phyloP scores from a whole-genome alignment of 2,113 vertebrate species.

The Tylochromis polylepis region DNA sequence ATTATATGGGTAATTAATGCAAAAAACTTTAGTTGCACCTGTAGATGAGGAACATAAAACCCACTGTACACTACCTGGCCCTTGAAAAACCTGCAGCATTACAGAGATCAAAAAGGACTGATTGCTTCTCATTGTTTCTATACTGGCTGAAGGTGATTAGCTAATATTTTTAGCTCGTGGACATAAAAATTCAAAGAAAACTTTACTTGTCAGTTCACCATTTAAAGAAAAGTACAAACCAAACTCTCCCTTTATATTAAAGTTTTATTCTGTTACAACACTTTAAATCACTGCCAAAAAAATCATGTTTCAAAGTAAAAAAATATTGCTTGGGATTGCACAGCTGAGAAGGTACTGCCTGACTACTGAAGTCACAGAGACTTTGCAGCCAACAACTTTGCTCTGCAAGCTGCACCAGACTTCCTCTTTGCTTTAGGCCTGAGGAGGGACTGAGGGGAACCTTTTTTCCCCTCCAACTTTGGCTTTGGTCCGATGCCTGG shows the following conservation, averaged over 20 bases:
- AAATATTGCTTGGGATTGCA: neutral
- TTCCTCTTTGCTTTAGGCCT: conserved; percentile 30
- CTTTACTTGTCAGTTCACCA: neutral
- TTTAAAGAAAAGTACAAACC: neutral
- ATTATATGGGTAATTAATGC: neutral
- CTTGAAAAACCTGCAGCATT: neutral
- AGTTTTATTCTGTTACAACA: neutral
- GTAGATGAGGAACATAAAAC: neutral
- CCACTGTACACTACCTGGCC: neutral
- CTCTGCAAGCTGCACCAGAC: conserved; percentile 28
- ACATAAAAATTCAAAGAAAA: neutral
- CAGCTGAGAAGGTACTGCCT: neutral
- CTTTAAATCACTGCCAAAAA: neutral
- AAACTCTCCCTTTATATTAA: neutral
- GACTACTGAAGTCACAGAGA: neutral
- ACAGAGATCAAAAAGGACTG: neutral
- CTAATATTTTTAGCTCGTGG: neutral
- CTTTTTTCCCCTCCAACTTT: neutral
- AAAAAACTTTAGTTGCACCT: neutral
- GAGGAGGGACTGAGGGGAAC: neutral
- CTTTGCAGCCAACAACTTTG: conserved; percentile 23
- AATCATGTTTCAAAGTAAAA: neutral
- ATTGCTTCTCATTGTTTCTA: neutral
- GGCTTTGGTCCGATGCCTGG: neutral
- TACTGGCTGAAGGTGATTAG: neutral